Percentiles rank a stretch among this genome's conserved stretches.
Evolutionary conservation across 2,888 invertebrate species (phyloP).

Genomic region (Drosophila nr. fundita): DNA sequence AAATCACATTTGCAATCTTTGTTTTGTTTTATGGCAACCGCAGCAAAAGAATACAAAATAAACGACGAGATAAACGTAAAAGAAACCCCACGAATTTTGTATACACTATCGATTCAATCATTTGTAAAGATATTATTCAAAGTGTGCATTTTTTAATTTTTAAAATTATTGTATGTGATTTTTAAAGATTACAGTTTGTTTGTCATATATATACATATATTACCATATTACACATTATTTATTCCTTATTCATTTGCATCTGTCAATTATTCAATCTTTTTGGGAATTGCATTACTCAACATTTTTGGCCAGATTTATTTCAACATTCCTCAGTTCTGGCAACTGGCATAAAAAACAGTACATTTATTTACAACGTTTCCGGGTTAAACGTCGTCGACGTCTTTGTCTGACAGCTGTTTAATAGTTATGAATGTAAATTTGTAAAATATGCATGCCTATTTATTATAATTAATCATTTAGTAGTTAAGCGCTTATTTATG

Average conservation of each 20-base stretch:
- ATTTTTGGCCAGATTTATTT: conserved; percentile 1
- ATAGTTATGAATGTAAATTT: conserved; percentile 4
- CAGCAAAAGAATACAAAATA: conserved; percentile 27
- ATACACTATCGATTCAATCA: conserved; percentile 10
- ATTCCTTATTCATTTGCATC: neutral
- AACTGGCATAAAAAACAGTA: conserved; percentile 6
- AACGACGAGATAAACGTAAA: conserved; percentile 6
- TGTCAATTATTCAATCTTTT: neutral
- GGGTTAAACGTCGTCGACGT: conserved; percentile 1
- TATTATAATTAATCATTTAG: conserved; percentile 7
- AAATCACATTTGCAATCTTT: conserved; percentile 40
- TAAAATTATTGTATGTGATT: neutral
- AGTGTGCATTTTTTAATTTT: neutral
- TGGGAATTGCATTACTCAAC: conserved; percentile 3
- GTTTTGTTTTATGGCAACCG: conserved; percentile 25
- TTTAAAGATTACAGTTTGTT: neutral
- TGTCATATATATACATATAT: neutral
- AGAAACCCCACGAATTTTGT: neutral
- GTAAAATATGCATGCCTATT: neutral
- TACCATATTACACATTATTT: neutral
- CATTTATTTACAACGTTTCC: conserved; percentile 19
- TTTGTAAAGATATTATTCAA: neutral
- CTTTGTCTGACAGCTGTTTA: conserved; percentile 16
- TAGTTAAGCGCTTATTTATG: neutral
- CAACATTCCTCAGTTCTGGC: conserved; percentile 4